Base-by-base conservation (phyloP, 2,888 invertebrate genomes). In the Heliothis peltigera region DNA sequence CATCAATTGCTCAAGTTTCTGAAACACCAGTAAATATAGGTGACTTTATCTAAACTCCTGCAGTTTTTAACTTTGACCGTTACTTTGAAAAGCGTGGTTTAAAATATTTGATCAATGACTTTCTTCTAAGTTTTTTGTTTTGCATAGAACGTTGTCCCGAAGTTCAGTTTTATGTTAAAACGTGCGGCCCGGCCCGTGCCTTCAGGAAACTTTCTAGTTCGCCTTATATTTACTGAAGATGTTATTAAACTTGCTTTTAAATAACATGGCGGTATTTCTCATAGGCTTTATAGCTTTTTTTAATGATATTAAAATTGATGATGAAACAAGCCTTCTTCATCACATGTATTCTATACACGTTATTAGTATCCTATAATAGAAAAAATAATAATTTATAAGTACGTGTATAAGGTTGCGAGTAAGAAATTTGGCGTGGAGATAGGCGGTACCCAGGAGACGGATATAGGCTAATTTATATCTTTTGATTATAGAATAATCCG, bases 31-130 rank as follows among this genome's bases (percentile, higher is more conserved):
- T 49, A 47, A 69, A 60, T 54, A 67, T 55, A 64, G 54, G 49
- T 44, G 44, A 57, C 52, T 59, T 62, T 68, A 63, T 73, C 58
- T 64, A 12, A 32, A 39, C 51, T 61, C 44, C 18, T 70, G 60
- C 66, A 67, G 58, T 72, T 73, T n/a, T 49, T 2, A 80, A 77
- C 66, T 78, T 70, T 46, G 67, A 46, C 64, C 70, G 56, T 67
- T 68, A 59, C 44, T 48, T 22, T 74, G n/a, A 32, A 43, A 39
- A 70, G 65, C 64, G 64, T 67, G 67, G 70, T 80, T 70, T 62
- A 60, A 74, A 78, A 80, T 78, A 80, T 80, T 74, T 76, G 71
- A 77, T 77, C 77, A 77, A 80, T 68, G 64, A 62, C 64, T 64
- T 67, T 51, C 39, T 54, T 44, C 28, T 19, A 52, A 59, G 53